Base-by-base conservation (phyloP, 2,113 vertebrate genomes). In the Solea solea region DNA sequence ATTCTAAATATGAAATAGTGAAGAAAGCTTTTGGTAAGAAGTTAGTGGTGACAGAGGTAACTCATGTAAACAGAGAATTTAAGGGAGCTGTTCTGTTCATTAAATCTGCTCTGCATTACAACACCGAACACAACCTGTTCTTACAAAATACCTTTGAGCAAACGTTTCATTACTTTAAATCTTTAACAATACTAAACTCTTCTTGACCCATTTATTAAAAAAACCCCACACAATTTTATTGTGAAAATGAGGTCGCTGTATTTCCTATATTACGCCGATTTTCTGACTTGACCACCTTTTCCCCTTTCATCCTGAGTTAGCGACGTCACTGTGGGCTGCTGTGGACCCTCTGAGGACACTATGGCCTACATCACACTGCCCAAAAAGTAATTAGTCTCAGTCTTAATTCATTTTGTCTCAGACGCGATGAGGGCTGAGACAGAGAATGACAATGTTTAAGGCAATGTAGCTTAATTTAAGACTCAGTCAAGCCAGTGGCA, bases 321-420 rank as follows among this genome's bases (percentile, higher is more conserved):
- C 89, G 89, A 92, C 92, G 90, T 93, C 93, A 93, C 80, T 71
- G 52, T 39, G 69, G 16, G 70, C 72, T 55, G 74, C 56, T 78
- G 52, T 61, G 80, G 7, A 64, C 10, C 41, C 75, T 56, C 13
- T n/a, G 50, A 78, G 65, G 74, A 71, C 50, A 3, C 14, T 4
- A 5, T 40, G 56, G 16, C 62, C 62, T 28, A 21, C 49, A 80
- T 64, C 64, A 76, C 65, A 55, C 50, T 58, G 8, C 41, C 15
- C 63, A 13, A 76, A 75, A 55, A 65, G 62, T 72, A 55, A 64
- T 61, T 25, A 54, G 6, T 59, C 59, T 65, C 25, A 4, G 54
- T 40, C 6, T 62, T 34, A 16, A 8, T 9, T 15, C 25, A 15
- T 41, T n/a, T 42, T 11, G 10, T 48, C 45, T 27, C 41, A 60